Conservation (phyloP, 2,113 vertebrate genomes). For the Gopherus evgoodei region DNA sequence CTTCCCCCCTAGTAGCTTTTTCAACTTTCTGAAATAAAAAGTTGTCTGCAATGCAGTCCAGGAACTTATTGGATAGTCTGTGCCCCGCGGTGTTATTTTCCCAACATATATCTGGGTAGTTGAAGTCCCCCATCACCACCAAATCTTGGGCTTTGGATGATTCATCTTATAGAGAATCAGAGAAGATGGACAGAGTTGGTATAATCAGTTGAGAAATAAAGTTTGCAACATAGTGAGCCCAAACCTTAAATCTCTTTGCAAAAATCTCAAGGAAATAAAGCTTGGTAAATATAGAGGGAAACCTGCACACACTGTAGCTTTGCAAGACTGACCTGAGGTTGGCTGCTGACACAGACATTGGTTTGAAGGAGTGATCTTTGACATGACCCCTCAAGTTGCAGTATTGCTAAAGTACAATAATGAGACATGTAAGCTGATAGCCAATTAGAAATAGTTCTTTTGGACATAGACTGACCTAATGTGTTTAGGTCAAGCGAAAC, state of each 20-base stretch:
- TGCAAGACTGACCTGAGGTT: slow-evolving; percentile 63
- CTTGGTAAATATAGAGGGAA: slow-evolving; percentile 61
- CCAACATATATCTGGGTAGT: too few relatives aligned
- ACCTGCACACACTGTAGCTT: slow-evolving; percentile 49
- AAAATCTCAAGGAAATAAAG: slow-evolving; percentile 68
- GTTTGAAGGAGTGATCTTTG: slow-evolving; percentile 63
- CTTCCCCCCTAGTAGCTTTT: too few relatives aligned
- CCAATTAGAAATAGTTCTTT: slow-evolving; percentile 79
- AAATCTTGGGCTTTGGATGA: too few relatives aligned
- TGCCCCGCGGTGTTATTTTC: too few relatives aligned
- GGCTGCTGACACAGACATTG: slow-evolving; percentile 53
- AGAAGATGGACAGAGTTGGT: slow-evolving; percentile 56
- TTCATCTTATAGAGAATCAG: slow-evolving; percentile 41
- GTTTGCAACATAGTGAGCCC: slow-evolving; percentile 40
- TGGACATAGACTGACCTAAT: slow-evolving; percentile 74
- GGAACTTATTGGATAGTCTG: too few relatives aligned
- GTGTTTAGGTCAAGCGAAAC: slow-evolving; percentile 77
- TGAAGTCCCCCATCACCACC: too few relatives aligned
- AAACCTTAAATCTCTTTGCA: slow-evolving; percentile 61
- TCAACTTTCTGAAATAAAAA: too few relatives aligned
- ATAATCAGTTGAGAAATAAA: slow-evolving; percentile 47
- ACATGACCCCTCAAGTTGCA: slow-evolving; percentile 47
- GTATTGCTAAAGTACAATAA: slow-evolving; percentile 68
- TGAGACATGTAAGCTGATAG: slow-evolving; percentile 74
- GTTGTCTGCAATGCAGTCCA: too few relatives aligned